These are phyloP conservation scores for Psophia crepitans DNA, from an alignment of 2,113 vertebrate species.

Conservation along the genomic window DNA sequence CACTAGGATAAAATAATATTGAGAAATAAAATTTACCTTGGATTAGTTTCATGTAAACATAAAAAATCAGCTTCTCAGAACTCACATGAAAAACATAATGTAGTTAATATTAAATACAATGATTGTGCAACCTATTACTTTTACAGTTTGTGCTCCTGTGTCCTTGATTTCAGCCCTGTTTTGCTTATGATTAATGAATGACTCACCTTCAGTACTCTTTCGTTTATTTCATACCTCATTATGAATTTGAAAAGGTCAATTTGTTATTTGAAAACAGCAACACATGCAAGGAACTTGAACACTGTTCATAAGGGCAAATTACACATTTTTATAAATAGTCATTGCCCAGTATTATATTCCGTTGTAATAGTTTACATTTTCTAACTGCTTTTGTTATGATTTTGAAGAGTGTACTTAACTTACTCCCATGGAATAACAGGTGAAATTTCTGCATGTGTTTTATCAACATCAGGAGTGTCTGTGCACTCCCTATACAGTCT, in stretches of 20 bases:
- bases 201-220: slow-evolving; percentile 73
- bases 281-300: slow-evolving; percentile 4
- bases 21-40: slow-evolving; percentile 66
- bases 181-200: slow-evolving; percentile 80
- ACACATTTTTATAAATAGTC: neutral
- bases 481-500: neutral
- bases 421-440: neutral
- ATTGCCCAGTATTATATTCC: neutral
- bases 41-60: slow-evolving; percentile 53
- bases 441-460: neutral
- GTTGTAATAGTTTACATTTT: neutral
- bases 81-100: slow-evolving; percentile 59
- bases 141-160: slow-evolving; percentile 38
- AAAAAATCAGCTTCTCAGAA: slow-evolving; percentile 55
- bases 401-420: neutral
- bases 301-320: neutral
- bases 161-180: slow-evolving; percentile 66
- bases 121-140: slow-evolving; percentile 71
- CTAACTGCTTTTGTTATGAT: neutral
- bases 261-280: slow-evolving; percentile 39
- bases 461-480: neutral
- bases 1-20: slow-evolving; percentile 32
- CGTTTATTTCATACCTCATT: slow-evolving; percentile 80
- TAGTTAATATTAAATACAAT: slow-evolving; percentile 77
- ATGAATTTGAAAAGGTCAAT: slow-evolving; percentile 79